Conservation (phyloP, 2,113 vertebrate genomes). For the Calidris pugnax region DNA sequence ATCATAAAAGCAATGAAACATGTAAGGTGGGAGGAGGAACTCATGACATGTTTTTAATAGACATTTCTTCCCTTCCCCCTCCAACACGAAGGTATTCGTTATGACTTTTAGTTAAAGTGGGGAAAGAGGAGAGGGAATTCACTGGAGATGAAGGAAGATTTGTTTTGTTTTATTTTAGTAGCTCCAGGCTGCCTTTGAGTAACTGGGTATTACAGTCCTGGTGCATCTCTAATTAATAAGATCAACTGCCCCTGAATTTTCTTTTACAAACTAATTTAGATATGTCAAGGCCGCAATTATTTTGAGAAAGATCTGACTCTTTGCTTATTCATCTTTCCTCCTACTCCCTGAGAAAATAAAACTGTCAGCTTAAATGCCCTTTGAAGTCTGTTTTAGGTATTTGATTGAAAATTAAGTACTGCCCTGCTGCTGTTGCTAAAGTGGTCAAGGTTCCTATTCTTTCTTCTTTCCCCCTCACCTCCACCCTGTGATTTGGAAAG, state of each 20-base stretch:
- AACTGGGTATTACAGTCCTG: constrained; percentile 66
- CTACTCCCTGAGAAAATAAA: constrained; percentile 77
- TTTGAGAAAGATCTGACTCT: constrained; percentile 78
- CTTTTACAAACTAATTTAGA: constrained; percentile 81
- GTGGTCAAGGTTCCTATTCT: constrained; percentile 16
- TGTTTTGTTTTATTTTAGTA: constrained; percentile 71
- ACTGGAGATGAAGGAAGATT: constrained; percentile 54
- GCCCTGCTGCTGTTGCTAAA: not conserved
- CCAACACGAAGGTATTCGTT: constrained; percentile 6
- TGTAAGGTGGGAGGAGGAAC: constrained; percentile 49
- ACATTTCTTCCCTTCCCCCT: constrained; percentile 34
- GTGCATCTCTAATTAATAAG: constrained; percentile 80
- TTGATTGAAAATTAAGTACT: constrained; percentile 75
- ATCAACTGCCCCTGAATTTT: constrained; percentile 78
- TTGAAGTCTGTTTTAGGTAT: constrained; percentile 76
- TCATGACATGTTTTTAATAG: constrained; percentile 34
- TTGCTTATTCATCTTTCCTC: constrained; percentile 76
- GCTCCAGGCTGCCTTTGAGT: constrained; percentile 65
- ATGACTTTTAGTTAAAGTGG: constrained; percentile 28
- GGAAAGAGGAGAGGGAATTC: constrained; percentile 24
- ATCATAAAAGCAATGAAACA: constrained; percentile 29
- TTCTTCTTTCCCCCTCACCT: not conserved
- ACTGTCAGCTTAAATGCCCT: constrained; percentile 73
- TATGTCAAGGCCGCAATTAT: constrained; percentile 79
- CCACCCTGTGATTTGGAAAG: not conserved